Percentiles rank a stretch among this genome's conserved stretches.
These are phyloP conservation scores for Falco berigora DNA, from an alignment of 2,797 vertebrate genomes.

Conservation along the genomic window DNA sequence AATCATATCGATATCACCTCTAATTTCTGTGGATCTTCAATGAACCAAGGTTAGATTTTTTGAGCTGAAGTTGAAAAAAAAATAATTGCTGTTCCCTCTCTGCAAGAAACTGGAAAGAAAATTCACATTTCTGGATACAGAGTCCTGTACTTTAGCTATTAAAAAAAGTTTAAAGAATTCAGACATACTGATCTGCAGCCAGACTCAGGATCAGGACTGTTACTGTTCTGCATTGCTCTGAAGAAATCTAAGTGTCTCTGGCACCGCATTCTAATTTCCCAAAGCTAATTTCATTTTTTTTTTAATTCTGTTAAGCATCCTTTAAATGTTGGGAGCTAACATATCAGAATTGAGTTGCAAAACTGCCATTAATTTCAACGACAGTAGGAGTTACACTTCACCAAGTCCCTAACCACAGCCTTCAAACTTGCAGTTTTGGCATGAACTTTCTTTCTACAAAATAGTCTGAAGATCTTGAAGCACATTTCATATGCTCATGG, in stretches of 20 bases:
- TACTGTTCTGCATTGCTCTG: neutral
- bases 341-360: neutral
- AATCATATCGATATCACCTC: neutral
- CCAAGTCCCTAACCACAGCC: neutral
- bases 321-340: neutral
- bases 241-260: neutral
- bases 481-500: neutral
- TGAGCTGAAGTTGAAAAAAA: neutral
- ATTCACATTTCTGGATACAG: neutral
- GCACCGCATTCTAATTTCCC: neutral
- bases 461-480: neutral
- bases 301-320: neutral
- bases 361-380: neutral
- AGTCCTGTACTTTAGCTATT: neutral
- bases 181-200: neutral
- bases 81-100: neutral
- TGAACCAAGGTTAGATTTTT: neutral
- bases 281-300: neutral
- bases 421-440: neutral
- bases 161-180: neutral
- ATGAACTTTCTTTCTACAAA: neutral
- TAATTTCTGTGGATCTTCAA: neutral
- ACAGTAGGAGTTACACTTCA: neutral
- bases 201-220: neutral
- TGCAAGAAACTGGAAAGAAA: neutral